These are phyloP conservation scores for Teleopsis dalmanni DNA, from an alignment of 1,140 invertebrate species.

Conservation along the genomic window DNA sequence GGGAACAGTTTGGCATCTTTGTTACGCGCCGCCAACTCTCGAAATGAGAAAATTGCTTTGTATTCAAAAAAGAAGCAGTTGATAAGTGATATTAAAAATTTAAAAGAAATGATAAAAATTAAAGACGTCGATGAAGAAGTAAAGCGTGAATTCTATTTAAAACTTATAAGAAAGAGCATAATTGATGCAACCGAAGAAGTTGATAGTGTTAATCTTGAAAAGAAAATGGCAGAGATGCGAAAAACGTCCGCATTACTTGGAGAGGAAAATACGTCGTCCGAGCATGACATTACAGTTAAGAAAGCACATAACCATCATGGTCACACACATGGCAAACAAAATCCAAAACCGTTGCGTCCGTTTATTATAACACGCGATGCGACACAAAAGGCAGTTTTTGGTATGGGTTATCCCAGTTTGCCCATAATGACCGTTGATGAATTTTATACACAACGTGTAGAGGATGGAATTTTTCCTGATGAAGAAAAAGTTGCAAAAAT, in stretches of 20 bases:
- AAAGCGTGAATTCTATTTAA: constrained; percentile 74
- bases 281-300: constrained; percentile 18
- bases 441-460: constrained; percentile 85
- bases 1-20: constrained; percentile 37
- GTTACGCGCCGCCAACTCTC: constrained; percentile 45
- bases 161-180: constrained; percentile 67
- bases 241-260: not conserved
- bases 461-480: constrained; percentile 62
- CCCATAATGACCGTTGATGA: constrained; percentile 90
- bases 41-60: constrained; percentile 69
- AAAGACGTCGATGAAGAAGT: constrained; percentile 69
- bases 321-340: constrained; percentile 10
- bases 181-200: constrained; percentile 72
- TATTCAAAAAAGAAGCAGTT: constrained; percentile 75
- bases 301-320: constrained; percentile 12
- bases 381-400: constrained; percentile 87
- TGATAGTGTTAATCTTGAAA: constrained; percentile 62
- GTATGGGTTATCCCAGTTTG: constrained; percentile 87
- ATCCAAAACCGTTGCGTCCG: constrained; percentile 63
- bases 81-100: constrained; percentile 56
- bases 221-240: constrained; percentile 64
- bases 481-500: constrained; percentile 35
- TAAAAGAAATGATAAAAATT: constrained; percentile 57
- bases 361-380: constrained; percentile 88
- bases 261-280: constrained; percentile 22